Evolutionary conservation across 1,140 invertebrate genomes (phyloP).

Genomic region (Drosophila teissieri): DNA sequence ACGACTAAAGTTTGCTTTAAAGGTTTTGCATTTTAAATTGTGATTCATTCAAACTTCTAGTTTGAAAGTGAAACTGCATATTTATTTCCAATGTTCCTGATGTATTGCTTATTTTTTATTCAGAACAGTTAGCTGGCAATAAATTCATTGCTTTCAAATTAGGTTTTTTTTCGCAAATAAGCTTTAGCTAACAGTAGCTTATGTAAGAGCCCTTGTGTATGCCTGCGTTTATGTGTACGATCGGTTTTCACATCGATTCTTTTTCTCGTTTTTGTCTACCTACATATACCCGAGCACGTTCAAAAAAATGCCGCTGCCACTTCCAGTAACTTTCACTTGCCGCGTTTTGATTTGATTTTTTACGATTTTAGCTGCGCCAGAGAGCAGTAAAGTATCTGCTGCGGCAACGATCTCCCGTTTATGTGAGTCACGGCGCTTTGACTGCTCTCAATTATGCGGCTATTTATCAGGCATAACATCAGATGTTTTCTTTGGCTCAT

Average conservation of each 20-base stretch:
- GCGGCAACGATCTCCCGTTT: constrained; percentile 52
- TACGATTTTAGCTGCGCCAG: constrained; percentile 48
- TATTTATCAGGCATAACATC: constrained; percentile 29
- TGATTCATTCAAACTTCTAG: no score
- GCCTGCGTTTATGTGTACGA: constrained; percentile 33
- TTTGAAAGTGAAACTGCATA: no score
- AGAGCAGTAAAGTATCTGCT: constrained; percentile 45
- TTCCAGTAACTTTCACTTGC: constrained; percentile 72
- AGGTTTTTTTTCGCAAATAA: background rate
- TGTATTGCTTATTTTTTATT: background rate
- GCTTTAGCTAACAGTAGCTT: constrained; percentile 30
- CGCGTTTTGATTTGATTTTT: constrained; percentile 77
- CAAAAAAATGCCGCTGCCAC: constrained; percentile 31
- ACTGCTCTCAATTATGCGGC: constrained; percentile 51
- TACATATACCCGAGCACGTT: constrained; percentile 65
- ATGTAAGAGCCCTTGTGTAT: constrained; percentile 31
- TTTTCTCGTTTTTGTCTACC: constrained; percentile 74
- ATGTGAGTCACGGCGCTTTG: constrained; percentile 65
- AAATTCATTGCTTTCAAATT: background rate
- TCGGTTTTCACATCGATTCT: constrained; percentile 75
- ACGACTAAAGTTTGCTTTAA: no score
- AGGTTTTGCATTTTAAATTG: no score
- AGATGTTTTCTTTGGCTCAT: constrained; percentile 61
- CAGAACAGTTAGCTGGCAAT: background rate
- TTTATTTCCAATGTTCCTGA: no score